Conservation (phyloP, 1,140 invertebrate species). For the Trigoniulus corallinus region DNA sequence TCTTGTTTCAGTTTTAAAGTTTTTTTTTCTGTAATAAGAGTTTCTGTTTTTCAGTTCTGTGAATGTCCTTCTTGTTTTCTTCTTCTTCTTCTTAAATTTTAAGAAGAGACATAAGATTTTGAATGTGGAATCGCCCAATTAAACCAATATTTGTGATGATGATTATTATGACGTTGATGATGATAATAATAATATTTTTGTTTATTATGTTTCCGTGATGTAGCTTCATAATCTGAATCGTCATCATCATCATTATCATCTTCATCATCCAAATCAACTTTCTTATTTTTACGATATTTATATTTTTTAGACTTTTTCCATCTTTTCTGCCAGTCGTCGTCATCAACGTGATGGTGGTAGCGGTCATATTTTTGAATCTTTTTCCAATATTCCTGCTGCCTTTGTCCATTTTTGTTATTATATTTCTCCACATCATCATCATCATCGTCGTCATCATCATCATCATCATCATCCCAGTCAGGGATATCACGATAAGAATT, state of each 20-base stretch:
- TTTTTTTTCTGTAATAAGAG: too few relatives aligned
- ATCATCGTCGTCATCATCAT: conserved; percentile 1
- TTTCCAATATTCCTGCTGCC: neutral
- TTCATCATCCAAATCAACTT: neutral
- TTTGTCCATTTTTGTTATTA: neutral
- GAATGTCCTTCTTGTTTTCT: too few relatives aligned
- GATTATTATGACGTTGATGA: too few relatives aligned
- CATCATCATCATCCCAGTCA: neutral
- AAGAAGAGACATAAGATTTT: too few relatives aligned
- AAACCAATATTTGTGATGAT: too few relatives aligned
- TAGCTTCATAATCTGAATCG: neutral
- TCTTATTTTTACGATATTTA: neutral
- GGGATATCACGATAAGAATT: neutral
- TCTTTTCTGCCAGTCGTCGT: neutral
- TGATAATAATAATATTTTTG: neutral
- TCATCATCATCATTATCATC: neutral
- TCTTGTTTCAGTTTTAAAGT: too few relatives aligned
- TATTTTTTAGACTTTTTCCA: neutral
- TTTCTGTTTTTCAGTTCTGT: too few relatives aligned
- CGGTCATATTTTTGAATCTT: neutral
- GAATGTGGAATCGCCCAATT: too few relatives aligned
- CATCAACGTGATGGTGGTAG: neutral
- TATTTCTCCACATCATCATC: too few relatives aligned
- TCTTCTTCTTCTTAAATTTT: too few relatives aligned
- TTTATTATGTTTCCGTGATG: neutral